Evolutionary conservation across 2,113 vertebrate species (phyloP).

Genomic region (Diphyllodes magnificus): DNA sequence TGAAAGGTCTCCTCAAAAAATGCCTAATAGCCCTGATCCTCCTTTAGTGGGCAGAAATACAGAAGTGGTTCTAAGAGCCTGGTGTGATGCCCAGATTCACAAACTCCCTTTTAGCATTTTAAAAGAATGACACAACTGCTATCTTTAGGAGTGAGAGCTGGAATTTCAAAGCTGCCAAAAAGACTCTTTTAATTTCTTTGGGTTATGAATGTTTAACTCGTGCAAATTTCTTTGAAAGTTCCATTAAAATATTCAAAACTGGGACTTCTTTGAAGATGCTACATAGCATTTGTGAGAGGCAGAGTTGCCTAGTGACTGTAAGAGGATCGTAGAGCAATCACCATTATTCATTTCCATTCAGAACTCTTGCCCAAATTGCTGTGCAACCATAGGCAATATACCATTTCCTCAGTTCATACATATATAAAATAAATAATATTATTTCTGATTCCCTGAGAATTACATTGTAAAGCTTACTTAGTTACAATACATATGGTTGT

Average conservation of each 20-base stretch:
- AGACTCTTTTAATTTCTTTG: neutral
- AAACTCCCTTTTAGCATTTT: neutral
- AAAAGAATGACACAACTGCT: neutral
- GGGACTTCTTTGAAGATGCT: neutral
- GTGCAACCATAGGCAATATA: neutral
- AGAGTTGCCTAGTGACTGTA: neutral
- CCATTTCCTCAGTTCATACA: neutral
- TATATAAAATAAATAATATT: neutral
- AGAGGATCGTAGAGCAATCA: neutral
- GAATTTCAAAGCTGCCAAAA: neutral
- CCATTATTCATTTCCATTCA: neutral
- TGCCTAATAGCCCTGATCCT: neutral
- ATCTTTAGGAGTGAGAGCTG: neutral
- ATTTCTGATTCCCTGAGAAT: neutral
- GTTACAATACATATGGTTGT: neutral
- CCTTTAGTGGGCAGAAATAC: neutral
- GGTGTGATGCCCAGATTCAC: neutral
- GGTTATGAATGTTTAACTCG: neutral
- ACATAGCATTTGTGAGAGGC: neutral
- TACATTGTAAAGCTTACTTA: neutral
- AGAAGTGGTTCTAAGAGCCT: neutral
- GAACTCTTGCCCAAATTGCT: neutral
- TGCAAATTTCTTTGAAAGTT: slow-evolving; percentile 8
- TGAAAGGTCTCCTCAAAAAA: neutral
- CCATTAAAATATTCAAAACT: neutral